These are phyloP conservation scores for Sclerurus mexicanus DNA, from an alignment of 2,113 vertebrate species.

Conservation along the genomic window DNA sequence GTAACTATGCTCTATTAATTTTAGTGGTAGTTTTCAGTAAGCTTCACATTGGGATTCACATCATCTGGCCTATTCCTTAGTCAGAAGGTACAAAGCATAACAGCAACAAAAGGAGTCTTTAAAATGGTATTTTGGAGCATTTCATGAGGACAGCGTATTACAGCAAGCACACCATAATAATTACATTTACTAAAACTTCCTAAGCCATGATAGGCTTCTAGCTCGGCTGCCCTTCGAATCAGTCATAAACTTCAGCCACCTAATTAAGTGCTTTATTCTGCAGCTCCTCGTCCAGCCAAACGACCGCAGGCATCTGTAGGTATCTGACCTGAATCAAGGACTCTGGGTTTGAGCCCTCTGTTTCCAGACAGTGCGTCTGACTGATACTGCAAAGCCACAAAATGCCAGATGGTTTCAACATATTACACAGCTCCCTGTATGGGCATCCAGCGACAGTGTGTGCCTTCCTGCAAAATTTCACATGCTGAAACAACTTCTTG, in stretches of 20 bases:
- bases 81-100: not conserved
- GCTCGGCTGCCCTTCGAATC: not conserved
- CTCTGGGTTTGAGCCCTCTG: slow-evolving; percentile 31
- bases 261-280: slow-evolving; percentile 44
- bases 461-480: slow-evolving; percentile 54
- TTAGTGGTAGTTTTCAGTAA: slow-evolving; percentile 36
- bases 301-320: not conserved
- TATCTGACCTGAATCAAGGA: slow-evolving; percentile 52
- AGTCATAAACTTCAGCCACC: not conserved
- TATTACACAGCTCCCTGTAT: slow-evolving; percentile 44
- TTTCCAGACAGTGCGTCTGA: slow-evolving; percentile 58
- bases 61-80: not conserved
- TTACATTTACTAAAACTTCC: slow-evolving; percentile 40
- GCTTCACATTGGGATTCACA: slow-evolving; percentile 10
- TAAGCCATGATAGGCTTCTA: not conserved
- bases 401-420: slow-evolving; percentile 65
- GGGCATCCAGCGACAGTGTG: slow-evolving; percentile 32
- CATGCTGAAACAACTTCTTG: slow-evolving; percentile 40
- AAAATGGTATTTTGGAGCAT: not conserved
- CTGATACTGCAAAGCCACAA: slow-evolving; percentile 55
- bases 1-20: slow-evolving; percentile 46
- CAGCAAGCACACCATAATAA: slow-evolving; percentile 27
- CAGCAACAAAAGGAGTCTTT: not conserved
- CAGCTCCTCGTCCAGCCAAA: not conserved
- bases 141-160: not conserved